phyloP scores from a whole-genome alignment of 2,888 invertebrate genomes.

The Heliconius charithonia region DNA sequence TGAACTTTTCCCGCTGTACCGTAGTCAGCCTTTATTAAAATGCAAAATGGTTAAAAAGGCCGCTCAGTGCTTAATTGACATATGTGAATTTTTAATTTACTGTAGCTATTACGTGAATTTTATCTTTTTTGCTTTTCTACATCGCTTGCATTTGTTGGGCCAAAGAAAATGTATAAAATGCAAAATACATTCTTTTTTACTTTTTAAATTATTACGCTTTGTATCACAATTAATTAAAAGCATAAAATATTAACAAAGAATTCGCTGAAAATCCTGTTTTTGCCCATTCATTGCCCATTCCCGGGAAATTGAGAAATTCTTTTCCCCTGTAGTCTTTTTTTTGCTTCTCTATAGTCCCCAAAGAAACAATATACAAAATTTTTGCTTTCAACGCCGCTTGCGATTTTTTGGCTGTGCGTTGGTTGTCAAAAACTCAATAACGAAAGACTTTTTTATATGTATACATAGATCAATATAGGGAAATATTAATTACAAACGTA shows the following conservation, averaged over 20 bases:
- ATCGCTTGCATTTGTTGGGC: background rate
- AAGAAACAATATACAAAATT: background rate
- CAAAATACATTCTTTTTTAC: too few species aligned
- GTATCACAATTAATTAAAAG: too few species aligned
- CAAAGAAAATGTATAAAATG: background rate
- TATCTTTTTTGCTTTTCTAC: background rate
- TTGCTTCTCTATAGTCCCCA: too few species aligned
- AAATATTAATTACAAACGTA: background rate
- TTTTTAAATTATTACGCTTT: too few species aligned
- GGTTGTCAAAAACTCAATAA: too few species aligned
- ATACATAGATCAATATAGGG: background rate
- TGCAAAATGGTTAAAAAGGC: conserved; percentile 13
- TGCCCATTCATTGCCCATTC: too few species aligned
- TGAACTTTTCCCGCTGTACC: conserved; percentile 10
- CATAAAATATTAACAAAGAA: too few species aligned
- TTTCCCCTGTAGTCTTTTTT: too few species aligned
- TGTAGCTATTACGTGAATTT: conserved; percentile 1
- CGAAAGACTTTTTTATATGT: too few species aligned
- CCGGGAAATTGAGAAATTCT: too few species aligned
- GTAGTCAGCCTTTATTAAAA: background rate
- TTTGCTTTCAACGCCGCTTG: background rate
- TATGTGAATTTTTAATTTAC: conserved; percentile 4
- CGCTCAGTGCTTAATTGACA: conserved; percentile 7
- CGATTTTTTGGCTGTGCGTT: background rate
- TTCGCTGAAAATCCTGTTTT: too few species aligned